These are phyloP conservation scores for Oreochromis mossambicus DNA, from an alignment of 2,797 vertebrate species.

Conservation along the genomic window DNA sequence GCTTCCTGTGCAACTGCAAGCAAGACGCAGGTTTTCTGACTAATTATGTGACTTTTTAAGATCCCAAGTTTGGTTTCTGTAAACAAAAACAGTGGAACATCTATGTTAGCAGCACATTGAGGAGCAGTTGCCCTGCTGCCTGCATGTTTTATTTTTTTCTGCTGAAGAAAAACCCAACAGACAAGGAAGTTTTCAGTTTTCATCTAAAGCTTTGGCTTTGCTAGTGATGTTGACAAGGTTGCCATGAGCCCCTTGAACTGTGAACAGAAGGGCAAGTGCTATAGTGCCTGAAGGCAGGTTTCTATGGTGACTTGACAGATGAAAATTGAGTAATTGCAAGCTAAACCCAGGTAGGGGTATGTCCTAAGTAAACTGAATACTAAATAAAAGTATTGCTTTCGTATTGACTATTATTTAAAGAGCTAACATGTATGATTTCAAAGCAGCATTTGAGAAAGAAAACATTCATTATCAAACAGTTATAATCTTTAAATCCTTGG, in stretches of 20 bases:
- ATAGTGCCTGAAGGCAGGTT: constrained; percentile 26
- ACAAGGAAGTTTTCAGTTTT: constrained; percentile 28
- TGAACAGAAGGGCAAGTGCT: constrained; percentile 51
- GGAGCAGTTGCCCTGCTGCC: neutral
- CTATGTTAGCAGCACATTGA: neutral
- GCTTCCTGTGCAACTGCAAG: neutral
- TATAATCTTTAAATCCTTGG: neutral
- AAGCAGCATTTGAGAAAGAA: neutral
- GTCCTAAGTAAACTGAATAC: neutral
- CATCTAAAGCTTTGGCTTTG: constrained; percentile 24
- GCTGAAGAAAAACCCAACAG: neutral
- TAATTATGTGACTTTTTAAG: neutral
- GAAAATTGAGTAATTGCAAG: constrained; percentile 23
- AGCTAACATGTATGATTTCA: neutral
- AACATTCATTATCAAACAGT: neutral
- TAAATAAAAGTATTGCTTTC: neutral
- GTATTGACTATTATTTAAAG: neutral
- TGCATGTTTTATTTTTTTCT: neutral
- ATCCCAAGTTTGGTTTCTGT: neutral
- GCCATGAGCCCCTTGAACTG: constrained; percentile 40
- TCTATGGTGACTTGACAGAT: constrained; percentile 32
- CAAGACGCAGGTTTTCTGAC: neutral
- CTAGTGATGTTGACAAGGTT: constrained; percentile 32
- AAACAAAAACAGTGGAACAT: neutral
- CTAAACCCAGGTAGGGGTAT: neutral